phyloP scores from a whole-genome alignment of 2,797 vertebrate species.

The Oryzias sinensis region DNA sequence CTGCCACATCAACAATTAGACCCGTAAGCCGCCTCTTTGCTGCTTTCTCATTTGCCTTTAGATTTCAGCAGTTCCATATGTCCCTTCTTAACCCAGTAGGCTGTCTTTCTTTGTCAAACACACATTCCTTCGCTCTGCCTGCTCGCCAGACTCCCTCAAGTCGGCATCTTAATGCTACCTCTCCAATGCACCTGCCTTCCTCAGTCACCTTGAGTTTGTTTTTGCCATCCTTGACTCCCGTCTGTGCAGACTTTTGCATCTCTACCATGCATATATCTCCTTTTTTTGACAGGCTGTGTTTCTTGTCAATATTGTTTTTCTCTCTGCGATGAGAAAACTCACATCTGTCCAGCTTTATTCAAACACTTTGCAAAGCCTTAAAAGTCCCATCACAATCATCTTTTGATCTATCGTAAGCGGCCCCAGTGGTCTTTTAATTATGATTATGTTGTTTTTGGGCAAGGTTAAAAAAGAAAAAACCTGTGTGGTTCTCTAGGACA shows the following conservation, averaged over 20 bases:
- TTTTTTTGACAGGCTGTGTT: conserved; percentile 4
- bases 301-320: not conserved
- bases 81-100: conserved; percentile 50
- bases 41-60: conserved; percentile 73
- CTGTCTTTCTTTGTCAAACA: conserved; percentile 16
- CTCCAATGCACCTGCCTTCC: conserved; percentile 42
- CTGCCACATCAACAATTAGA: conserved; percentile 68
- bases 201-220: conserved; percentile 49
- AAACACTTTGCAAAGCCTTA: no score
- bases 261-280: conserved; percentile 1
- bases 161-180: conserved; percentile 33
- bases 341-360: no score
- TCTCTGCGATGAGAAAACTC: no score
- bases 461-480: no score
- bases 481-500: no score
- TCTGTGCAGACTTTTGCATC: conserved; percentile 14
- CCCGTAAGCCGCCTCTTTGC: conserved; percentile 64
- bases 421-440: no score
- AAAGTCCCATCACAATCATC: no score
- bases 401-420: no score
- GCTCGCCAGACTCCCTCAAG: conserved; percentile 25
- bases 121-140: conserved; percentile 19
- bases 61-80: conserved; percentile 62
- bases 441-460: no score
- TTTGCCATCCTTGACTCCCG: conserved; percentile 37